Conservation (phyloP, 2,888 invertebrate species). For the Altica lythri region DNA sequence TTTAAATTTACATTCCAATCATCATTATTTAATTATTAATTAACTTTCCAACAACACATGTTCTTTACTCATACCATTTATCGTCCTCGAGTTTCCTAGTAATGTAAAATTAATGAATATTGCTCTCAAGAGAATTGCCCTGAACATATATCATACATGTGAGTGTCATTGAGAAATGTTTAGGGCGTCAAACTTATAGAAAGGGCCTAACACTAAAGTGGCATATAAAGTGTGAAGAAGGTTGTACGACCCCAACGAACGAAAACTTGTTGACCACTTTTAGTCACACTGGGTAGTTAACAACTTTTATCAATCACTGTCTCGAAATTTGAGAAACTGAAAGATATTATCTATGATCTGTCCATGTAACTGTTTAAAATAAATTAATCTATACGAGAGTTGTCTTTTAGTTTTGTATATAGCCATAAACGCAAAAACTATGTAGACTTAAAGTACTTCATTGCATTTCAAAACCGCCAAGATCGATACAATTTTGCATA, state of each 20-base stretch:
- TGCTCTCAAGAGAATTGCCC: constrained; percentile 17
- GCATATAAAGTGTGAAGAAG: constrained; percentile 6
- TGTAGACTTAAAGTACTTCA: too few species aligned
- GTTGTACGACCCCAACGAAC: constrained; percentile 8
- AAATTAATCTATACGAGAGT: too few species aligned
- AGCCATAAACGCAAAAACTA: too few species aligned
- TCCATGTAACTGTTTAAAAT: too few species aligned
- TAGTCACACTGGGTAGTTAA: constrained; percentile 19
- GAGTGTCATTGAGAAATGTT: constrained; percentile 25
- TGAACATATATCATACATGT: constrained; percentile 21
- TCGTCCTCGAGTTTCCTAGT: constrained; percentile 6
- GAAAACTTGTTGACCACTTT: constrained; percentile 23
- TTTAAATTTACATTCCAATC: too few species aligned
- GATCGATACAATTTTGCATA: too few species aligned
- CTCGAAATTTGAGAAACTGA: constrained; percentile 22
- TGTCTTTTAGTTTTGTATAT: too few species aligned
- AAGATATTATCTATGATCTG: too few species aligned
- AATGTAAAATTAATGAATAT: constrained; percentile 26
- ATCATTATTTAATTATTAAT: too few species aligned
- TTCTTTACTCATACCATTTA: too few species aligned
- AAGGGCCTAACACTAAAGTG: constrained; percentile 12
- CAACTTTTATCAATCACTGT: constrained; percentile 16
- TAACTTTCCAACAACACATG: too few species aligned
- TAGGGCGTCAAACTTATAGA: constrained; percentile 6
- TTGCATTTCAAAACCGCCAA: too few species aligned